Conservation (phyloP, 2,113 vertebrate genomes). For the Peromyscus californicus region DNA sequence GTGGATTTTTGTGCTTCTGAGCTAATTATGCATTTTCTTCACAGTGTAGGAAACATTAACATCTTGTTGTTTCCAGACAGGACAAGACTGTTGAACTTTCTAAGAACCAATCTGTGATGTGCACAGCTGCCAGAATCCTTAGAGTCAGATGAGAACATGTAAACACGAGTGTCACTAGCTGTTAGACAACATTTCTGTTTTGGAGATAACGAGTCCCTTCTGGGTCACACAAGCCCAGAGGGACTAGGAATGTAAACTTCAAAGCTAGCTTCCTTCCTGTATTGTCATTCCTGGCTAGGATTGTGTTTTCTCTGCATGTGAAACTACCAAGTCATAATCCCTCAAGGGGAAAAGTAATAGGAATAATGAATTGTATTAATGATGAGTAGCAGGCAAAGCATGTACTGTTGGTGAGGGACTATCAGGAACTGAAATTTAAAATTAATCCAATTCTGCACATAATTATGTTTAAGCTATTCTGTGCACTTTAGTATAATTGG, state of each 20-base stretch:
- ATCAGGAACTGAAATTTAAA: constrained; percentile 37
- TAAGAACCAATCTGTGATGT: constrained; percentile 51
- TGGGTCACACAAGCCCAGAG: constrained; percentile 28
- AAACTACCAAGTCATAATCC: constrained; percentile 52
- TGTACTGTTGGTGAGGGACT: constrained; percentile 46
- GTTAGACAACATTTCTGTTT: constrained; percentile 61
- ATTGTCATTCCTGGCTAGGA: constrained; percentile 55
- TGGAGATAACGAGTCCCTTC: constrained; percentile 41
- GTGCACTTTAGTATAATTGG: background rate
- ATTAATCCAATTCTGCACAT: background rate
- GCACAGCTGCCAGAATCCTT: constrained; percentile 63
- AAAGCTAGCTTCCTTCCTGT: constrained; percentile 60
- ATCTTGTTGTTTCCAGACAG: constrained; percentile 34
- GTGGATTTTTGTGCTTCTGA: constrained; percentile 4
- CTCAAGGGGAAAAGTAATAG: constrained; percentile 53
- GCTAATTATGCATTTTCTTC: constrained; percentile 26
- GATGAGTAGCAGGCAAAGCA: background rate
- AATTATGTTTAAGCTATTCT: too few relatives aligned
- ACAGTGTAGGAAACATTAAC: constrained; percentile 8
- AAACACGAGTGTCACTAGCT: constrained; percentile 64
- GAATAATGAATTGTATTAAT: constrained; percentile 50
- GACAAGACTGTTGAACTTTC: constrained; percentile 39
- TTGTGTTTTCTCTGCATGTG: constrained; percentile 56
- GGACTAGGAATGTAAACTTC: constrained; percentile 42
- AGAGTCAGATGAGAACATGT: constrained; percentile 56